Conservation (phyloP, 2,888 invertebrate genomes). For the Apamea anceps region DNA sequence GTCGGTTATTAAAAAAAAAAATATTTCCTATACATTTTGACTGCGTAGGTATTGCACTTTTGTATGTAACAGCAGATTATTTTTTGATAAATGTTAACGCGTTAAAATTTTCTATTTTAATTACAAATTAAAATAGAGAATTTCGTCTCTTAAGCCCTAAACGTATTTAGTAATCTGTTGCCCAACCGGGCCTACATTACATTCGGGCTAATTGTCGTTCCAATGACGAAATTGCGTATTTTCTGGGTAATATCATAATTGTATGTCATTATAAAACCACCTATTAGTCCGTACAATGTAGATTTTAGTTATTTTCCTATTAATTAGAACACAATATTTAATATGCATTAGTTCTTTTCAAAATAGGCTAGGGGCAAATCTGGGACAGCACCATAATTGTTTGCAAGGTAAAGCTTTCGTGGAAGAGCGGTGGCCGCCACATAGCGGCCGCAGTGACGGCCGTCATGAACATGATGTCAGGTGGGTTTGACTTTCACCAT, state of each 20-base stretch:
- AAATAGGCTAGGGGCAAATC: background rate
- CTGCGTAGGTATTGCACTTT: too few species aligned
- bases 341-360: background rate
- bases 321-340: background rate
- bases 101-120: too few species aligned
- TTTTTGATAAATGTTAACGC: too few species aligned
- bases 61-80: too few species aligned
- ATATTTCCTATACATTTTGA: too few species aligned
- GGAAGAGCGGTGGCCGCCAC: too few species aligned
- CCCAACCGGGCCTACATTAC: background rate
- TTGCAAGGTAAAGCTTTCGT: too few species aligned
- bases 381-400: background rate
- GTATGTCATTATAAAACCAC: slow-evolving; percentile 15
- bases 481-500: too few species aligned
- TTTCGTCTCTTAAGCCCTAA: background rate
- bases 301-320: background rate
- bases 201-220: background rate
- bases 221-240: slow-evolving; percentile 17
- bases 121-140: too few species aligned
- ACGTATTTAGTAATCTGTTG: background rate
- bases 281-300: slow-evolving; percentile 33
- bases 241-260: background rate
- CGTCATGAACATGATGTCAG: background rate
- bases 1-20: too few species aligned
- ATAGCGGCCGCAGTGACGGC: too few species aligned